phyloP scores from a whole-genome alignment of 2,113 vertebrate genomes.

The Hepsetus odoe region DNA sequence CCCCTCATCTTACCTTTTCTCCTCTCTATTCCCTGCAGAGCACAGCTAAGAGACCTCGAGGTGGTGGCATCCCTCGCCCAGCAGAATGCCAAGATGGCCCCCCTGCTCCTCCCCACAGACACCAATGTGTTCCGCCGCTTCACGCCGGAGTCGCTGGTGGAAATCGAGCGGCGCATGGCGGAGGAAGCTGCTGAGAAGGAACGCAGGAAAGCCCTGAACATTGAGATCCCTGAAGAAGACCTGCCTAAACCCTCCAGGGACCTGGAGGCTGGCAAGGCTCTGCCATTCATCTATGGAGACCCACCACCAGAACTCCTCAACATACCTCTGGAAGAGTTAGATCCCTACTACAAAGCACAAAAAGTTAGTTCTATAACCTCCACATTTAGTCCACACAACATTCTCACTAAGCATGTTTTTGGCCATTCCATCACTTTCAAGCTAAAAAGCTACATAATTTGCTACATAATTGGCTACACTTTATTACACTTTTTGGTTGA shows the following conservation, averaged over 20 bases:
- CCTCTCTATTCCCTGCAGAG: constrained; percentile 21
- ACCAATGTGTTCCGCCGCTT: constrained; percentile 80
- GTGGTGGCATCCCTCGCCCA: constrained; percentile 52
- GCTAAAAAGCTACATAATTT: not conserved
- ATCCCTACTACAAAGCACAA: constrained; percentile 83
- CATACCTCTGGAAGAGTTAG: constrained; percentile 83
- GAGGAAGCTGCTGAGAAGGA: constrained; percentile 74
- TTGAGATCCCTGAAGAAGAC: constrained; percentile 75
- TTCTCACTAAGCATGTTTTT: not conserved
- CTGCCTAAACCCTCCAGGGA: constrained; percentile 77
- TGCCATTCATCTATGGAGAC: constrained; percentile 87
- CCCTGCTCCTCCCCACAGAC: constrained; percentile 68
- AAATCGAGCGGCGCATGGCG: constrained; percentile 74
- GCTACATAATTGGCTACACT: too few relatives aligned
- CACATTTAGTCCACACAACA: not conserved
- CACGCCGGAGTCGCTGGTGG: constrained; percentile 81
- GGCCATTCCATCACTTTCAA: not conserved
- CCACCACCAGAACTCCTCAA: constrained; percentile 76
- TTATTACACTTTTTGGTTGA: not conserved
- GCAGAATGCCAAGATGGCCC: constrained; percentile 84
- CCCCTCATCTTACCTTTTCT: too few relatives aligned
- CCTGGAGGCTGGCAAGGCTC: constrained; percentile 81
- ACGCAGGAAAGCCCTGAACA: constrained; percentile 63
- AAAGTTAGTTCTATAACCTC: constrained; percentile 72
- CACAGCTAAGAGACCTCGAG: constrained; percentile 51